phyloP scores from a whole-genome alignment of 2,888 invertebrate genomes.

The Drosophila monieri region DNA sequence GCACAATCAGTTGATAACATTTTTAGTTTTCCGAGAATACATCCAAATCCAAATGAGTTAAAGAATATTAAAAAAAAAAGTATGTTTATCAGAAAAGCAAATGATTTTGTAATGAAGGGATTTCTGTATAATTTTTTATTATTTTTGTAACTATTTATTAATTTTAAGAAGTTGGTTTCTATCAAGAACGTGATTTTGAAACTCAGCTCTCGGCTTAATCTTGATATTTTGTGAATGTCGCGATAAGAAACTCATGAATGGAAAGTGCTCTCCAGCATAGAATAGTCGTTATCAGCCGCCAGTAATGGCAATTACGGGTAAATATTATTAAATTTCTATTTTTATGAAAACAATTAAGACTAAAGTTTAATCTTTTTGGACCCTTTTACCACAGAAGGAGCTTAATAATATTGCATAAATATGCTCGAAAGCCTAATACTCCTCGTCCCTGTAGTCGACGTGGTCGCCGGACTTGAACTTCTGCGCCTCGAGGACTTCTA shows the following conservation, averaged over 20 bases:
- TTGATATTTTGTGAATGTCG: background rate
- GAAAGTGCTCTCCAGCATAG: background rate
- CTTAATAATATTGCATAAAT: background rate
- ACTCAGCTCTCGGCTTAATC: background rate
- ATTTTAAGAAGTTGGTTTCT: background rate
- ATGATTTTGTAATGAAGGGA: background rate
- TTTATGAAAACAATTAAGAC: background rate
- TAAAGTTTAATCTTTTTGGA: background rate
- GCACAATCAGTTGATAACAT: background rate
- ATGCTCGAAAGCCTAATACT: slow-evolving; percentile 3
- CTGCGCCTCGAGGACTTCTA: slow-evolving; percentile 88
- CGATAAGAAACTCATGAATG: background rate
- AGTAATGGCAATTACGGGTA: background rate
- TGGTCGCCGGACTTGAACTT: slow-evolving; percentile 92
- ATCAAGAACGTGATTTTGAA: background rate
- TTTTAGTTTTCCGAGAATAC: slow-evolving; percentile 6
- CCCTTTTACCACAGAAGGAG: background rate
- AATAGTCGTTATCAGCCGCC: background rate
- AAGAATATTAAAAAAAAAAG: background rate
- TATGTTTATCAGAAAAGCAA: background rate
- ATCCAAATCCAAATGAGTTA: background rate
- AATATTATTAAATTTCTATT: background rate
- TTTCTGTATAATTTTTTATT: background rate
- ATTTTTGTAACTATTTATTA: background rate
- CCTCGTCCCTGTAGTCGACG: slow-evolving; percentile 91